phyloP scores from a whole-genome alignment of 2,113 vertebrate genomes.

The Bubo blakistoni region DNA sequence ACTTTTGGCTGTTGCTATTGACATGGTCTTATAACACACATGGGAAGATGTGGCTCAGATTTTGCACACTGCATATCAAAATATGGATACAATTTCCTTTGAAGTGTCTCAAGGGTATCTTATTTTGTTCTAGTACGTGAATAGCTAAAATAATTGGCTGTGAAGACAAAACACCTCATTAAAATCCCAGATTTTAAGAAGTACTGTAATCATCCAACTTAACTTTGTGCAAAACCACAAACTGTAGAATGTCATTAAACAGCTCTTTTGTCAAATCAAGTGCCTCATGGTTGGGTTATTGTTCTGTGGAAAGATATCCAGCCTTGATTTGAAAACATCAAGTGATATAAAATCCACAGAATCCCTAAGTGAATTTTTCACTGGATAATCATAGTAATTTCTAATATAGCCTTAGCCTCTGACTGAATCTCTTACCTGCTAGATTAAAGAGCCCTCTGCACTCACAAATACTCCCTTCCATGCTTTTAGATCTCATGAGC shows the following conservation, averaged over 20 bases:
- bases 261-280: neutral
- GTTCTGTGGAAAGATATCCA: neutral
- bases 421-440: neutral
- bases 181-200: neutral
- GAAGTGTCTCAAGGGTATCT: neutral
- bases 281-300: neutral
- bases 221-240: neutral
- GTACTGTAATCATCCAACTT: neutral
- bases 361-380: neutral
- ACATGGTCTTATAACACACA: neutral
- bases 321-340: neutral
- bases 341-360: neutral
- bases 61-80: neutral
- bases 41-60: neutral
- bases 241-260: neutral
- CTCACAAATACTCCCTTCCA: neutral
- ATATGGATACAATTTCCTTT: constrained; percentile 4
- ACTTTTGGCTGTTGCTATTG: neutral
- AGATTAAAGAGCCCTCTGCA: neutral
- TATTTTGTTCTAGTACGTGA: neutral
- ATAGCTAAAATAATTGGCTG: neutral
- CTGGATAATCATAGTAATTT: neutral
- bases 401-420: neutral
- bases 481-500: neutral
- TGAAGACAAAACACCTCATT: neutral